These are phyloP conservation scores for Lasioglossum calceatum DNA, from an alignment of 2,888 invertebrate genomes.

Conservation along the genomic window DNA sequence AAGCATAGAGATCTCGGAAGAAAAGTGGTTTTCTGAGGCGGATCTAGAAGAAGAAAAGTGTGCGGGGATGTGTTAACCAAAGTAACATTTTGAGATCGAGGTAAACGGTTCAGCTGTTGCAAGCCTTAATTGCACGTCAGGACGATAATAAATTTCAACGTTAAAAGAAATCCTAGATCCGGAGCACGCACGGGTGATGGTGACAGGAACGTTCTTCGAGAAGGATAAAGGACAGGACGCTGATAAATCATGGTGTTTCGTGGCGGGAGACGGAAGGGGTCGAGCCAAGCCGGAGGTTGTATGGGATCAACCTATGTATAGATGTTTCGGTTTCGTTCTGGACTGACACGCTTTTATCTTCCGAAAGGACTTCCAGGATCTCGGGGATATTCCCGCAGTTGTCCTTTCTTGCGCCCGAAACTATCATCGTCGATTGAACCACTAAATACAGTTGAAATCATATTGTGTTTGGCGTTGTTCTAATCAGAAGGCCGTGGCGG, in stretches of 20 bases:
- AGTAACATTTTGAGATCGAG: neutral
- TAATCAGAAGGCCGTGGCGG: too few relatives aligned
- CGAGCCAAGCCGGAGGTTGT: slow-evolving; percentile 11
- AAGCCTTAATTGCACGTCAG: slow-evolving; percentile 67
- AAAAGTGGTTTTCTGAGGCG: neutral
- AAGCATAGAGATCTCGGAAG: neutral
- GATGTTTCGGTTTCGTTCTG: slow-evolving; percentile 44
- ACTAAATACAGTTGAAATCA: too few relatives aligned
- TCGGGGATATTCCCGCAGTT: slow-evolving; percentile 17
- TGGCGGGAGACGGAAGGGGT: neutral
- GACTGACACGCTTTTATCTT: slow-evolving; percentile 44
- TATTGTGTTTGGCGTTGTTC: too few relatives aligned
- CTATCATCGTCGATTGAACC: too few relatives aligned
- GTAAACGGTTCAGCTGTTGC: slow-evolving; percentile 39
- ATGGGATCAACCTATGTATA: slow-evolving; percentile 21
- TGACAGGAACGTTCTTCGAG: slow-evolving; percentile 65
- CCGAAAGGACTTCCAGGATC: slow-evolving; percentile 15
- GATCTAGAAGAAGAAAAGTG: neutral
- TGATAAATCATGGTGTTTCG: slow-evolving; percentile 71
- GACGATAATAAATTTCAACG: slow-evolving; percentile 67
- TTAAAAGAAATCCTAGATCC: slow-evolving; percentile 70
- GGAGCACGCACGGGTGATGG: slow-evolving; percentile 60
- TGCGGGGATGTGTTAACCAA: neutral
- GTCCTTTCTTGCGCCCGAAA: too few relatives aligned
- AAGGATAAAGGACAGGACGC: slow-evolving; percentile 69